These are phyloP conservation scores for Phalacrocorax carbo DNA, from an alignment of 2,113 vertebrate genomes.

Conservation along the genomic window DNA sequence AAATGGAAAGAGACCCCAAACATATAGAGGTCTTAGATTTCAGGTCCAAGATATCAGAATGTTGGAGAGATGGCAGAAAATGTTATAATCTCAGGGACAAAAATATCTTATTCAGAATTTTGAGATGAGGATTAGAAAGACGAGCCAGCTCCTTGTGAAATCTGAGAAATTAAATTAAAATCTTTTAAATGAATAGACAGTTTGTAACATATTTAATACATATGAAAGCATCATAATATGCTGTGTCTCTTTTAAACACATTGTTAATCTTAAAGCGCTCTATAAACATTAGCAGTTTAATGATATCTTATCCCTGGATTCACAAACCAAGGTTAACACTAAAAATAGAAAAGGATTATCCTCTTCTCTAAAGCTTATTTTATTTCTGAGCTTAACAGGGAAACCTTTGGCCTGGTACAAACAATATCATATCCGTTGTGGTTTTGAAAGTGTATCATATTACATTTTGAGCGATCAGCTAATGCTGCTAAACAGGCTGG, in stretches of 20 bases:
- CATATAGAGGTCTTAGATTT: not conserved
- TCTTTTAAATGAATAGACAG: not conserved
- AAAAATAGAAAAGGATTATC: constrained; percentile 15
- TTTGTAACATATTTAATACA: not conserved
- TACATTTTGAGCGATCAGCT: not conserved
- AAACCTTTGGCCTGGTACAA: not conserved
- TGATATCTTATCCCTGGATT: not conserved
- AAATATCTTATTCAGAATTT: not conserved
- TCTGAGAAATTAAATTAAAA: not conserved
- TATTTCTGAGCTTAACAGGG: not conserved
- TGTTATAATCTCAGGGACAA: not conserved
- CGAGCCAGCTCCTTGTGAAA: not conserved
- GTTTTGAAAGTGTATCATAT: not conserved
- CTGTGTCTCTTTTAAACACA: not conserved
- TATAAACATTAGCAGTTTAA: not conserved
- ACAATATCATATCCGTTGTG: not conserved
- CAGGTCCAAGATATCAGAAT: not conserved
- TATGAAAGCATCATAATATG: not conserved
- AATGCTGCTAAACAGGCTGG: not conserved
- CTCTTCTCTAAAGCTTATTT: not conserved
- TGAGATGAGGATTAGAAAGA: not conserved
- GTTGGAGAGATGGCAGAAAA: not conserved
- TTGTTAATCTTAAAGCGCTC: not conserved
- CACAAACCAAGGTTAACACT: not conserved
- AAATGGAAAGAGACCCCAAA: not conserved